Conservation (phyloP, 2,113 vertebrate genomes). For the Mustela lutreola region DNA sequence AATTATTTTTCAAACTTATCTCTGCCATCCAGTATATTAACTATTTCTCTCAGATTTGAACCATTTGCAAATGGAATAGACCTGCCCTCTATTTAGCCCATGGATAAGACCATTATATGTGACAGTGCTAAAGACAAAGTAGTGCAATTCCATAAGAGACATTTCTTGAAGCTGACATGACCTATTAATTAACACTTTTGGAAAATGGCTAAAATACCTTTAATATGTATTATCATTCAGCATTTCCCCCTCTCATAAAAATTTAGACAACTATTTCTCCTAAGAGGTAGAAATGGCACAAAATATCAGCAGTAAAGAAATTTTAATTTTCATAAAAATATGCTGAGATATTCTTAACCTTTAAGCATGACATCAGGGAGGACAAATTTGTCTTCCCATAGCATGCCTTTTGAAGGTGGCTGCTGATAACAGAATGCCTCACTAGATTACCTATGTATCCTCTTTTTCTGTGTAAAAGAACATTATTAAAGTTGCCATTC, state of each 20-base stretch:
- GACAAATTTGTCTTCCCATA: background rate
- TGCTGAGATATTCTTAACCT: slow-evolving; percentile 43
- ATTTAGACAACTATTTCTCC: slow-evolving; percentile 53
- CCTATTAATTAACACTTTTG: slow-evolving; percentile 21
- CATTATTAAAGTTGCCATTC: slow-evolving; percentile 35
- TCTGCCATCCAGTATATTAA: slow-evolving; percentile 25
- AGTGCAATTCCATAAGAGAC: background rate
- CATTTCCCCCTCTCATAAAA: slow-evolving; percentile 53
- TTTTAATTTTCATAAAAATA: background rate
- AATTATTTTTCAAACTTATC: slow-evolving; percentile 52
- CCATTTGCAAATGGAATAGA: slow-evolving; percentile 49
- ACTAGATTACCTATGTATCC: background rate
- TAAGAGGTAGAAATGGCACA: background rate
- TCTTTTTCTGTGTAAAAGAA: slow-evolving; percentile 18
- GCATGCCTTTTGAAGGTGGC: background rate
- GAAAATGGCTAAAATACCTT: slow-evolving; percentile 21
- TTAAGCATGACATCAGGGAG: slow-evolving; percentile 16
- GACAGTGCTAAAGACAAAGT: background rate
- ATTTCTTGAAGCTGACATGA: slow-evolving; percentile 42
- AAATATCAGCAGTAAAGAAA: slow-evolving; percentile 7
- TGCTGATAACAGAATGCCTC: background rate
- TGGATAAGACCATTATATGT: slow-evolving; percentile 33
- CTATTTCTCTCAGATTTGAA: slow-evolving; percentile 46
- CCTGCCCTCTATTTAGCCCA: background rate
- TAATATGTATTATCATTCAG: background rate